Percentiles rank a stretch among this genome's conserved stretches.
These are phyloP conservation scores for Mythimna albipuncta DNA, from an alignment of 2,888 invertebrate genomes.

Conservation along the genomic window DNA sequence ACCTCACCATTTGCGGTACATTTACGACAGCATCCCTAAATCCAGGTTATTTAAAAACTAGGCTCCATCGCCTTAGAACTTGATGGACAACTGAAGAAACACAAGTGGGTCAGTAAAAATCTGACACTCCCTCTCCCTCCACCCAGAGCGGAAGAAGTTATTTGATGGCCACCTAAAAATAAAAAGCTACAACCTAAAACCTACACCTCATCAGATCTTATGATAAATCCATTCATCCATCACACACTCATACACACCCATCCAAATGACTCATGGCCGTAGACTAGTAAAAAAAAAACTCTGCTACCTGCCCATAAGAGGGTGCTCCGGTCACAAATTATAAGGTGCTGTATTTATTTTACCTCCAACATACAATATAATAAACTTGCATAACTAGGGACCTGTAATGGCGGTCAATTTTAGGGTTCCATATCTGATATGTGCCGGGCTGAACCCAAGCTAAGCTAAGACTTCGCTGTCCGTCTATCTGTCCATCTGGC, in stretches of 20 bases:
- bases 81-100: too few relatives aligned
- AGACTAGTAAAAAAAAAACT: conserved; percentile 38
- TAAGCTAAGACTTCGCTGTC: too few relatives aligned
- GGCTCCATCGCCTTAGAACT: not conserved
- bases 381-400: conserved; percentile 48
- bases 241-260: conserved; percentile 28
- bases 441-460: too few relatives aligned
- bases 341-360: conserved; percentile 68
- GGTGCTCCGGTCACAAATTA: conserved; percentile 68
- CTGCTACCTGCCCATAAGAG: conserved; percentile 51
- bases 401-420: conserved; percentile 45
- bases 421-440: not conserved
- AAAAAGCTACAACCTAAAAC: not conserved
- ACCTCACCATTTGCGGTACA: not conserved
- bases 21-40: not conserved
- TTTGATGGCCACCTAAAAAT: too few relatives aligned
- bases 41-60: not conserved
- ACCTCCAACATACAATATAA: conserved; percentile 43
- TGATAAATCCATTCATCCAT: conserved; percentile 36
- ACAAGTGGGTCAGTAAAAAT: too few relatives aligned
- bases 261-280: conserved; percentile 41
- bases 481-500: too few relatives aligned
- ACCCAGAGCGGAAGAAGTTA: too few relatives aligned
- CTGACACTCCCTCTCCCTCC: too few relatives aligned
- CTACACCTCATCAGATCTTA: conserved; percentile 22